A percentile compares a stretch with the other conserved stretches of the same genome.
Conservation (phyloP, 2,888 invertebrate species). For the Mythimna loreyi region DNA sequence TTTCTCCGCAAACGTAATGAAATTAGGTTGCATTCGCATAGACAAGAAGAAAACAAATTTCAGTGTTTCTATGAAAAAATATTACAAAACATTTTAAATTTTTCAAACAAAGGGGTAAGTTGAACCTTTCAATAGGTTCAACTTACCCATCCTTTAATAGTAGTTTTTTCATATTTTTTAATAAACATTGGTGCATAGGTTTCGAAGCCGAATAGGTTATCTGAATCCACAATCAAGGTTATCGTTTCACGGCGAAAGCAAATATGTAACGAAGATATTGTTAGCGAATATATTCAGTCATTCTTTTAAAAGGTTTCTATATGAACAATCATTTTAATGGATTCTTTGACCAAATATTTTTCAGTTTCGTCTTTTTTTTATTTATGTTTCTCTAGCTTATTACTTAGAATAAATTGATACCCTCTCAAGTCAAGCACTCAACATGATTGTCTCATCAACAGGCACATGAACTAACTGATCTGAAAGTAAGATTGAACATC, state of each 20-base stretch:
- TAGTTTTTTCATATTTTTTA: neutral
- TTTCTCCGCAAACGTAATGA: neutral
- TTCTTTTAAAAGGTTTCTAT: neutral
- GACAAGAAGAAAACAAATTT: neutral
- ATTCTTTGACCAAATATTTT: neutral
- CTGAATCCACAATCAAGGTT: neutral
- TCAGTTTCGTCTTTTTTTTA: neutral
- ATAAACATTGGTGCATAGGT: neutral
- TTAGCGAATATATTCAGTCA: neutral
- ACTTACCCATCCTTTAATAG: neutral
- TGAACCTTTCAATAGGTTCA: too few relatives aligned
- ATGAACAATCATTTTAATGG: neutral
- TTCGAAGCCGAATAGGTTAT: neutral
- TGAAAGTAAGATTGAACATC: slow-evolving; percentile 32
- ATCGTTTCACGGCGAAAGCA: neutral
- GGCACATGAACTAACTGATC: slow-evolving; percentile 12
- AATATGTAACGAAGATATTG: neutral
- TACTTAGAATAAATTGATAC: neutral
- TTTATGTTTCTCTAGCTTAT: neutral
- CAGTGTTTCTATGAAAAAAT: neutral
- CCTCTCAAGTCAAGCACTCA: slow-evolving; percentile 13
- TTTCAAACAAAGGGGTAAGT: neutral
- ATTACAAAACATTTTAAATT: neutral
- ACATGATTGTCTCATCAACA: slow-evolving; percentile 18
- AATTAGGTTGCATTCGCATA: neutral